Evolutionary conservation across 2,888 invertebrate genomes (phyloP), one percentile per base, ranked within the genome.

Genomic region (Dynastes maya): DNA sequence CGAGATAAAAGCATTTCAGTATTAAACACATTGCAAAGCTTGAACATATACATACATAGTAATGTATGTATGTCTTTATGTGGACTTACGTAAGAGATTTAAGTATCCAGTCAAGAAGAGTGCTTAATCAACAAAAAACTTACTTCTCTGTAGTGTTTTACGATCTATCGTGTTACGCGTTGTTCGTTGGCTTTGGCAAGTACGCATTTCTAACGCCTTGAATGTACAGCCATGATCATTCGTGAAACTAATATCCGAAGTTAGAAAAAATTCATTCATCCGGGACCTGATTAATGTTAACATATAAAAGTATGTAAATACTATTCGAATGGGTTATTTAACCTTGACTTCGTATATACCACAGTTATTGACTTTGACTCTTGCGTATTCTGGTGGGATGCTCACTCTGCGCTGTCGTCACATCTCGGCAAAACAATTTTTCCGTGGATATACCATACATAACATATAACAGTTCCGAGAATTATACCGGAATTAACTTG

Each of bases 301-400:
- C 40, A 51, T 13, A 51, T 29, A 68, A 51, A 71, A 71, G 16
- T 16, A 71, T 53, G 55, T 71, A 71, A 71, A 55, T 49, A 32
- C 37, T 71, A 29, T 37, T 16, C 55, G 22, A 71, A 65, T 65
- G 65, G 65, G 37, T 71, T 70, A 55, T 55, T 55, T 71, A 71
- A 71, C 71, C 71, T 71, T 71, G 71, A 71, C 55, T 71, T 22
- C 3, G 71, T 8, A 16, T 55, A 51, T 70, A n/a, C 65, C 16
- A 53, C 32, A 71, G 71, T 55, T 71, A 71, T 71, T 71, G 71
- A 71, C 71, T 71, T 53, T 71, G 71, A 71, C 71, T 71, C 4
- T 71, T 55, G 29, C 37, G 71, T 55, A 55, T 71, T 71, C 55
- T 32, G 32, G 29, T 55, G n/a, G 55, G 37, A 37, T 37, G 55